phyloP scores from a whole-genome alignment of 2,888 invertebrate species.

The Spisula solida region DNA sequence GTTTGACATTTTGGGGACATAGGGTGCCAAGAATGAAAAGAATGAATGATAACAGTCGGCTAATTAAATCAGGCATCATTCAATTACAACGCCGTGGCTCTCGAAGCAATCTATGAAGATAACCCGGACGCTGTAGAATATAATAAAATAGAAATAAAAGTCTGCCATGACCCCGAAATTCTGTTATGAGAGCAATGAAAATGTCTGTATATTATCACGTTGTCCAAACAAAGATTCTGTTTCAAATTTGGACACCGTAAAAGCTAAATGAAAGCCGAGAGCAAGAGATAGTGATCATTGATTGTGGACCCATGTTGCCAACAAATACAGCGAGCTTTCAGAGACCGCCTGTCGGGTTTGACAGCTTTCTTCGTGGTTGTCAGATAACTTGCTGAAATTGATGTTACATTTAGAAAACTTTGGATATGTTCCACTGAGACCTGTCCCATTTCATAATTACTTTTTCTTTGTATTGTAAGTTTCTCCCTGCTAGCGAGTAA shows the following conservation, averaged over 20 bases:
- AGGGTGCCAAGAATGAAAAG: constrained; percentile 35
- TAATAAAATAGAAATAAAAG: constrained; percentile 68
- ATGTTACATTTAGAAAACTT: constrained; percentile 22
- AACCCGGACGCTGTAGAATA: constrained; percentile 58
- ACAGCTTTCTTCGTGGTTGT: constrained; percentile 18
- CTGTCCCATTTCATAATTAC: constrained; percentile 6
- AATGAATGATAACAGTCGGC: constrained; percentile 34
- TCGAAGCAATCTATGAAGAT: constrained; percentile 61
- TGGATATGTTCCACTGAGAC: neutral
- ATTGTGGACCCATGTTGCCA: constrained; percentile 35
- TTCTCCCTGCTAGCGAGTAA: neutral
- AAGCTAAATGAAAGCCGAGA: constrained; percentile 63
- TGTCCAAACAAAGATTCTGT: constrained; percentile 70
- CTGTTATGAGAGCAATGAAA: constrained; percentile 72
- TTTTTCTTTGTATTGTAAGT: neutral
- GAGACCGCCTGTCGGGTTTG: constrained; percentile 21
- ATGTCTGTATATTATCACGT: constrained; percentile 65
- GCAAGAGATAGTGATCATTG: constrained; percentile 45
- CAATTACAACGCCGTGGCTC: constrained; percentile 44
- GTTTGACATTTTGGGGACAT: constrained; percentile 29
- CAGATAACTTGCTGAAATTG: constrained; percentile 6
- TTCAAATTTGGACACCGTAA: constrained; percentile 68
- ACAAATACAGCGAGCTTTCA: constrained; percentile 6
- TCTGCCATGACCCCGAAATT: constrained; percentile 61
- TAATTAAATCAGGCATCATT: constrained; percentile 47